Base-by-base conservation (phyloP, 2,888 invertebrate species). In the Macrophya alboannulata region DNA sequence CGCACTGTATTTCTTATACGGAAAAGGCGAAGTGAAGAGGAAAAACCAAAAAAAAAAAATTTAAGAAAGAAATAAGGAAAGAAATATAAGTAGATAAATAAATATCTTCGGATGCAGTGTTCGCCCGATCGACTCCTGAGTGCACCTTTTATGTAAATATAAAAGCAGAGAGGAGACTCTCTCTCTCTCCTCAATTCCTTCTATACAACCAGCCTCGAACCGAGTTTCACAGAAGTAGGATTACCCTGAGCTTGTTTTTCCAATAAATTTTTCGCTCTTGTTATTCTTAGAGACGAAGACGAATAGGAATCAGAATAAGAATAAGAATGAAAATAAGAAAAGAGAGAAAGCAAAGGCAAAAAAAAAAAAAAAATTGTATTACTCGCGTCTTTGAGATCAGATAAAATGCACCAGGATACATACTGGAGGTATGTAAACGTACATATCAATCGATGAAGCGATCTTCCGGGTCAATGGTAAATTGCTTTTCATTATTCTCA, bases 81-180 rank as follows among this genome's bases (percentile, higher is more conserved):
- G 12, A 6, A 62, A 21, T 0, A 21, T 21, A 62, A 25, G 62
- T 62, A 12, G 62, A 62, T 68, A 37, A 15, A 37, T 68, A 37
- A 68, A 68, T 68, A 25, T 68, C 68, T 68, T 37, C 4, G 17
- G 6, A 68, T 68, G 68, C 37, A 68, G 15, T 37, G 12, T 68
- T 37, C 12, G 31, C 37, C 17, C 68, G 37, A 68, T 68, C 68
- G 68, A 68, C 37, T 68, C 37, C 15, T 17, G 68, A 68, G 68
- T 68, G 68, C 68, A 68, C 12, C 68, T 68, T 68, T 68, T 68
- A 68, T 68, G 68, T 68, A 37, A 17, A 68, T 37, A 5, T 68
- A 68, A 68, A 55, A 68, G 68, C 15, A 1, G 1, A 17, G 17
- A 31, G 17, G 55, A 55, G 15, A 55, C n/a, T 55, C 55, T 55